Conservation (phyloP, 2,888 invertebrate genomes). For the Shargacucullia verbasci region DNA sequence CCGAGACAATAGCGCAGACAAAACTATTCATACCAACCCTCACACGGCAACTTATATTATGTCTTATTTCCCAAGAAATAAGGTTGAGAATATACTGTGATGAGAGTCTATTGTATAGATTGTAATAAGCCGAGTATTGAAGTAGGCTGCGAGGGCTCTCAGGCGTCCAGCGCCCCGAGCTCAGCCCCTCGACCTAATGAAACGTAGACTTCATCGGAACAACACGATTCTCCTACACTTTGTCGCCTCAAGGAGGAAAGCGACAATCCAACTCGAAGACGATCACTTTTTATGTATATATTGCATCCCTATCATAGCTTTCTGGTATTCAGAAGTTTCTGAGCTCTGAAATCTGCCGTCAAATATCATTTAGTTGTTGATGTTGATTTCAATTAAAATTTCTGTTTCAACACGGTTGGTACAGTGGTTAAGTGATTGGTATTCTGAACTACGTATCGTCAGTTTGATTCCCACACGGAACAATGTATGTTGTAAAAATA, state of each 20-base stretch:
- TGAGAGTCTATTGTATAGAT: constrained; percentile 59
- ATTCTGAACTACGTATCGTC: too few species aligned
- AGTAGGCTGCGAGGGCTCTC: constrained; percentile 76
- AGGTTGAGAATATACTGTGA: constrained; percentile 58
- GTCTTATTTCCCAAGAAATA: constrained; percentile 39
- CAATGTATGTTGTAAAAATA: too few species aligned
- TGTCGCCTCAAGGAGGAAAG: constrained; percentile 48
- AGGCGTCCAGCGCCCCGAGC: constrained; percentile 70
- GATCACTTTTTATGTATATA: constrained; percentile 7
- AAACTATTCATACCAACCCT: constrained; percentile 58
- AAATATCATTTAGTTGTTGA: too few species aligned
- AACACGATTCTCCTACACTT: constrained; percentile 54
- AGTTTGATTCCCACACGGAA: too few species aligned
- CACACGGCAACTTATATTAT: constrained; percentile 26
- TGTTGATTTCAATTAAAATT: too few species aligned
- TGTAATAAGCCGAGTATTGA: constrained; percentile 69
- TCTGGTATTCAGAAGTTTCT: too few species aligned
- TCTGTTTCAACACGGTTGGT: too few species aligned
- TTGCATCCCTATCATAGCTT: neutral
- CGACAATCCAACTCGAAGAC: constrained; percentile 28
- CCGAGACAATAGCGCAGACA: constrained; percentile 73
- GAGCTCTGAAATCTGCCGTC: too few species aligned
- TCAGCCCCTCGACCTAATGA: constrained; percentile 81
- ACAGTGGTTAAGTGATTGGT: too few species aligned
- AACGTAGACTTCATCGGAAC: constrained; percentile 63